Percentiles rank a stretch among this genome's conserved stretches.
These are phyloP conservation scores for Stichodactyla mertensii DNA, from an alignment of 64 coral and sea anemone genomes.

Conservation along the genomic window DNA sequence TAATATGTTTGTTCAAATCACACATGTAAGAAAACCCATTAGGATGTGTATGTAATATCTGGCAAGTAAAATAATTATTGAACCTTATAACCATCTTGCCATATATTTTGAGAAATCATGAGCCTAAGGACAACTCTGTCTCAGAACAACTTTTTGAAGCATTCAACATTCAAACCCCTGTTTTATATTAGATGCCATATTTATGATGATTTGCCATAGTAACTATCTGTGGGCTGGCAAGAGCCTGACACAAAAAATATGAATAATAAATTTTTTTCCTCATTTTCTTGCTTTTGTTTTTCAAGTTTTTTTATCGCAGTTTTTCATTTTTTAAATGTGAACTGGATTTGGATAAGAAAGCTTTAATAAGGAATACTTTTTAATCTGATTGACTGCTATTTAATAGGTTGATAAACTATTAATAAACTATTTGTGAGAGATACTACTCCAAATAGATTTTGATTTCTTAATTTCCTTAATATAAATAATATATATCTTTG, in stretches of 20 bases:
- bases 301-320: not conserved
- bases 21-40: slow-evolving; percentile 5
- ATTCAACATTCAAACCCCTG: no score
- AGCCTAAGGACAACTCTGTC: not conserved
- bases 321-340: not conserved
- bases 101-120: not conserved
- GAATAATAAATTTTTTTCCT: no score
- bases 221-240: no score
- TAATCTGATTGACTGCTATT: not conserved
- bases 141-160: not conserved
- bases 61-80: slow-evolving; percentile 1
- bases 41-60: not conserved
- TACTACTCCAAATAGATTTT: no score
- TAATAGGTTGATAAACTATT: not conserved
- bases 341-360: no score
- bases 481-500: no score
- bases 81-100: not conserved
- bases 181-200: no score
- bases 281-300: no score
- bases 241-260: no score
- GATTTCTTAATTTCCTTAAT: no score
- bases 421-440: not conserved
- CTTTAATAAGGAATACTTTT: not conserved
- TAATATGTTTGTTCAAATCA: not conserved
- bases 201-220: no score